These are phyloP conservation scores for Bombus balteatus DNA, from an alignment of 1,140 invertebrate species.

Conservation along the genomic window DNA sequence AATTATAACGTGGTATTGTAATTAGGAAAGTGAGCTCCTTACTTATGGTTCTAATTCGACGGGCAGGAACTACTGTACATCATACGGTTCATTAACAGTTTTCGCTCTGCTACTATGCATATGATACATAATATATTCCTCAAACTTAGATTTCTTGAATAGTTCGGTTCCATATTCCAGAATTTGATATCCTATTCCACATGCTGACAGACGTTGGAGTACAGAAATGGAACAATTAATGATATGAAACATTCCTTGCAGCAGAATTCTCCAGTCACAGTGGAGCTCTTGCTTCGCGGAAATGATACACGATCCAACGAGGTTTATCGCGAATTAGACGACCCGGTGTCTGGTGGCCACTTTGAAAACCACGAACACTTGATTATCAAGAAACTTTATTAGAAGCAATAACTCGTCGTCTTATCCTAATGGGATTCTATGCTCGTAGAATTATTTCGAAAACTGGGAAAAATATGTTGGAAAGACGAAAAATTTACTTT, in stretches of 20 bases:
- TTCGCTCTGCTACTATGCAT: background rate
- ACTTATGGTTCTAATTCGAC: background rate
- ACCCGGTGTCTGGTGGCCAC: too few relatives aligned
- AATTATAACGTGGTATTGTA: too few relatives aligned
- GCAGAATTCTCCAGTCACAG: background rate
- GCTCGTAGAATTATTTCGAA: background rate
- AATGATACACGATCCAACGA: background rate
- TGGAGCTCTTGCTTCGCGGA: too few relatives aligned
- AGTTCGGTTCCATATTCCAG: background rate
- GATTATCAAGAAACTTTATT: background rate
- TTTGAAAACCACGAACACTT: background rate
- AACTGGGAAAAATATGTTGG: background rate
- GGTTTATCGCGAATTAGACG: background rate
- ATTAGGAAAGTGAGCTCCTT: too few relatives aligned
- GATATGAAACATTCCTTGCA: background rate
- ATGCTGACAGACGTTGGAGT: background rate
- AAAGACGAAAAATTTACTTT: background rate
- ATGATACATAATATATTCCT: background rate
- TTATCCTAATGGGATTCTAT: background rate
- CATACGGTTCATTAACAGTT: background rate
- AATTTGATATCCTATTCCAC: constrained; percentile 4
- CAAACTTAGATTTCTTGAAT: background rate
- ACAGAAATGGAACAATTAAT: constrained; percentile 6
- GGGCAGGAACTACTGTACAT: too few relatives aligned
- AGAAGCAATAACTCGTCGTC: background rate